phyloP scores from a whole-genome alignment of 1,140 invertebrate species.

The Cataglyphis hispanica region DNA sequence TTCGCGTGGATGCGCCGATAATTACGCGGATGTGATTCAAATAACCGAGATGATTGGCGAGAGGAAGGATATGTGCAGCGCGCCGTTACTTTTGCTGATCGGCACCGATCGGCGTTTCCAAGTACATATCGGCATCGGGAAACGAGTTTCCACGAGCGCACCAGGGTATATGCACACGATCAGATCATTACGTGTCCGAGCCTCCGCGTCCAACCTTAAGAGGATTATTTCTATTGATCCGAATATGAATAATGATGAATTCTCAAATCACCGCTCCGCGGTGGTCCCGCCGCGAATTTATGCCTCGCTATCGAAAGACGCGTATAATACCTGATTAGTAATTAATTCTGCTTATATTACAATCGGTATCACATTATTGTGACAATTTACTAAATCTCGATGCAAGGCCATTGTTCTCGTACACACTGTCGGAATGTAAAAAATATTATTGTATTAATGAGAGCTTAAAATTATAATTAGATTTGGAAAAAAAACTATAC shows the following conservation, averaged over 20 bases:
- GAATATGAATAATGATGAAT: not conserved
- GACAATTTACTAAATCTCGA: not conserved
- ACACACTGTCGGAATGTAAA: not conserved
- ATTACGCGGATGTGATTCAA: constrained; percentile 63
- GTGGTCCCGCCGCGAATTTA: not conserved
- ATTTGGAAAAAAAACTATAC: not conserved
- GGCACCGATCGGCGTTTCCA: not conserved
- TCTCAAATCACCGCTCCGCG: not conserved
- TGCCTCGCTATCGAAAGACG: not conserved
- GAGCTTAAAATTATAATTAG: not conserved
- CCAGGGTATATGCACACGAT: not conserved
- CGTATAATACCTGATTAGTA: not conserved
- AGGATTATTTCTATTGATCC: constrained; percentile 5
- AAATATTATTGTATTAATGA: not conserved
- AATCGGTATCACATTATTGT: not conserved
- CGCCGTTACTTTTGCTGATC: constrained; percentile 37
- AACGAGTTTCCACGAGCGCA: not conserved
- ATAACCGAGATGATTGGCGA: constrained; percentile 57
- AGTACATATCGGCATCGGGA: not conserved
- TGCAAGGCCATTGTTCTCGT: not conserved
- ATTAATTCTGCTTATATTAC: not conserved
- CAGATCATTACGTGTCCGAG: constrained; percentile 14
- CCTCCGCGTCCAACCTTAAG: not conserved
- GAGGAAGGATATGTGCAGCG: constrained; percentile 32
- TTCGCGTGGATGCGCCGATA: constrained; percentile 47